Conservation (phyloP, 2,888 invertebrate species). For the Acholoe squamosa region DNA sequence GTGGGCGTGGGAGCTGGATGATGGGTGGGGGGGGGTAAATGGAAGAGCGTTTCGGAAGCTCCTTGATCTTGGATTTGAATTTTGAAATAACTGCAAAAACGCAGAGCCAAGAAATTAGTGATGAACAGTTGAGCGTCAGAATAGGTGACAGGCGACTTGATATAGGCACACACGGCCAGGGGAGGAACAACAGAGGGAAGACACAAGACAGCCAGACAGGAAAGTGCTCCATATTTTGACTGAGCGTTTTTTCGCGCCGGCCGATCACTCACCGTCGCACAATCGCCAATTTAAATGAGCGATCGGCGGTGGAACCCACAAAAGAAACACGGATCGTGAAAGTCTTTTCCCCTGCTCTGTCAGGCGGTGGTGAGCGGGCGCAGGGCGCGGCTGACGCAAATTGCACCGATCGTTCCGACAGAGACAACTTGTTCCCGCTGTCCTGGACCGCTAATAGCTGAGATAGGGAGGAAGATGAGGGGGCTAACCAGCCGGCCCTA, state of each 20-base stretch:
- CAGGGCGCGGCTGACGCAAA: slow-evolving; percentile 2
- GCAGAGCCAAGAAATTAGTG: too few species aligned
- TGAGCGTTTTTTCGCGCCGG: not conserved
- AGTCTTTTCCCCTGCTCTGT: slow-evolving; percentile 31
- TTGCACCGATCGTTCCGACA: not conserved
- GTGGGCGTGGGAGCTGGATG: not conserved
- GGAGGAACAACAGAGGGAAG: not conserved
- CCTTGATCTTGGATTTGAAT: too few species aligned
- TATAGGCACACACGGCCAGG: not conserved
- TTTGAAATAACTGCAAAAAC: too few species aligned
- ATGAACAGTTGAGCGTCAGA: too few species aligned
- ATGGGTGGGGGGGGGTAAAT: not conserved
- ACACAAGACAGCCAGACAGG: slow-evolving; percentile 1
- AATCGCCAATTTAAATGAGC: slow-evolving; percentile 55
- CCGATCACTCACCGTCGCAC: slow-evolving; percentile 16
- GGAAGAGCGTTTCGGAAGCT: too few species aligned
- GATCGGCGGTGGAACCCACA: slow-evolving; percentile 33
- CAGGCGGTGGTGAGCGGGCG: not conserved
- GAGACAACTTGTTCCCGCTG: slow-evolving; percentile 23
- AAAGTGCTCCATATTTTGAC: not conserved
- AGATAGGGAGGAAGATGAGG: not conserved
- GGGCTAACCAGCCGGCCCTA: not conserved
- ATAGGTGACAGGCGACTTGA: not conserved
- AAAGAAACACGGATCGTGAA: slow-evolving; percentile 51
- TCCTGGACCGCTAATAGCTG: not conserved